Evolutionary conservation across 2,888 invertebrate genomes (phyloP).

Genomic region (Lutraria lutraria): DNA sequence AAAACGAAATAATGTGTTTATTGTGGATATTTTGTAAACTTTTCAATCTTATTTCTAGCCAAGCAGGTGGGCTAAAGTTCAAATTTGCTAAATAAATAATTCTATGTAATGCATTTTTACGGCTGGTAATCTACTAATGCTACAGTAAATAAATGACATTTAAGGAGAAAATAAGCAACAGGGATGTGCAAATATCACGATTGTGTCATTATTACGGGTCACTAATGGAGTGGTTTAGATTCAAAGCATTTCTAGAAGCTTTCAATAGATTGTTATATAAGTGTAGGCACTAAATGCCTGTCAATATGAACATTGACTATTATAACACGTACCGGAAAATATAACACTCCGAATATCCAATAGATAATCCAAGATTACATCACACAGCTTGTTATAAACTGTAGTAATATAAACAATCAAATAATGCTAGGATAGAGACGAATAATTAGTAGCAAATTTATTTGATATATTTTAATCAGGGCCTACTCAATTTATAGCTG

Average conservation of each 20-base stretch:
- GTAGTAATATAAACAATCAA: not conserved
- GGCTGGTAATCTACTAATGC: conserved; percentile 60
- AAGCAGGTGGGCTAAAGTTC: conserved; percentile 42
- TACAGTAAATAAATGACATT: conserved; percentile 51
- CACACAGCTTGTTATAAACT: not conserved
- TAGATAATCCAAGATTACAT: not conserved
- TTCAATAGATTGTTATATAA: conserved; percentile 21
- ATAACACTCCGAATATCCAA: not conserved
- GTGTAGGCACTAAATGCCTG: not conserved
- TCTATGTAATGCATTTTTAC: conserved; percentile 66
- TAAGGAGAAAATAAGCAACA: conserved; percentile 30
- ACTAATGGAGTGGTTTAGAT: conserved; percentile 32
- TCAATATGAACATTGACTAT: conserved; percentile 19
- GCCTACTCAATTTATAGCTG: no score
- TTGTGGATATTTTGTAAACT: conserved; percentile 35
- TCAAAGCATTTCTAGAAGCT: not conserved
- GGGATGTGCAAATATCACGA: conserved; percentile 39
- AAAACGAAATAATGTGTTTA: conserved; percentile 46
- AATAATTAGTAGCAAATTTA: no score
- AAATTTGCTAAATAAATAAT: conserved; percentile 43
- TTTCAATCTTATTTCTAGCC: conserved; percentile 19
- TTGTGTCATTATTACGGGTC: not conserved
- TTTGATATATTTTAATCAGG: no score
- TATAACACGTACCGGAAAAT: not conserved
- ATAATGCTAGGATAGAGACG: not conserved